These are phyloP conservation scores for Margarornis squamiger DNA, from an alignment of 2,797 vertebrate species.

Conservation along the genomic window DNA sequence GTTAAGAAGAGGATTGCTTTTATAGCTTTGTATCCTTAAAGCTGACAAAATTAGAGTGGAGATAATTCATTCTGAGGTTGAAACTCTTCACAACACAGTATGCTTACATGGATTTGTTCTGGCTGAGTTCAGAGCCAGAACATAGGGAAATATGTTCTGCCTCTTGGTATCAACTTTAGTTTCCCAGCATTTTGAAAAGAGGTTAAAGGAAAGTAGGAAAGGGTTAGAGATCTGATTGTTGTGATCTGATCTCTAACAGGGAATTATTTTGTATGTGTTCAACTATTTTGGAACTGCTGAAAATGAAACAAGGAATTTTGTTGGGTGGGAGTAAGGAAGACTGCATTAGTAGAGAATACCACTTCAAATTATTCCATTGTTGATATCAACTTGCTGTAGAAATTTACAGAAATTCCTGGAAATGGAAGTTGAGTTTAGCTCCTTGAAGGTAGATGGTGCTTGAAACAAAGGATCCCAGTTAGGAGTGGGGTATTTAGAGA, in stretches of 20 bases:
- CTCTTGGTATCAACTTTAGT: background rate
- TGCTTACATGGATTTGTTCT: background rate
- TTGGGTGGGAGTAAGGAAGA: background rate
- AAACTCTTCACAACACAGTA: background rate
- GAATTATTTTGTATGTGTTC: background rate
- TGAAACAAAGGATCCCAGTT: background rate
- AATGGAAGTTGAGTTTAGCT: background rate
- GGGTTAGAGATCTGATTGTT: background rate
- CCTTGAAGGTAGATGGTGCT: background rate
- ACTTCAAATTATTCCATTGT: background rate
- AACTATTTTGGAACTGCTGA: background rate
- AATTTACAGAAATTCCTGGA: background rate
- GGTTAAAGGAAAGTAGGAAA: background rate
- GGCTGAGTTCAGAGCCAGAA: background rate
- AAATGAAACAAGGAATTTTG: background rate
- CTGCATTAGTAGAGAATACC: background rate
- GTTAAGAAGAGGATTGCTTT: background rate
- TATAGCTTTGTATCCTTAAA: background rate
- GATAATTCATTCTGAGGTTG: background rate
- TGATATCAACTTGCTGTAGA: background rate
- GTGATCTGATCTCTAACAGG: background rate
- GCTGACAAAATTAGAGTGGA: background rate
- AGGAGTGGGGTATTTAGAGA: background rate
- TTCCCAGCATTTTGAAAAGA: background rate
- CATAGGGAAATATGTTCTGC: background rate